Base-by-base conservation (phyloP, 2,888 invertebrate genomes). In the Lamproptera curius region DNA sequence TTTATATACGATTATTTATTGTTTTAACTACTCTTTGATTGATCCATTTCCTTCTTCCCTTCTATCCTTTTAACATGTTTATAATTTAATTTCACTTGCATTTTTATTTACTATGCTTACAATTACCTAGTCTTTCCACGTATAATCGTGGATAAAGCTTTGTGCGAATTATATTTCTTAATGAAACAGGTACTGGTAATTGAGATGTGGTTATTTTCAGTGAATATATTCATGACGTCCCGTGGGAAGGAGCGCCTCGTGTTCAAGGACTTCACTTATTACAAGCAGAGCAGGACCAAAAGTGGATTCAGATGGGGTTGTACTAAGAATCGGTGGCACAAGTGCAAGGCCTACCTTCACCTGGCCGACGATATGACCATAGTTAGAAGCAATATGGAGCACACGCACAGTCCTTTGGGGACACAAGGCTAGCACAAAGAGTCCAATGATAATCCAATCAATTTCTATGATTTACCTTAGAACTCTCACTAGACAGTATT, bases 151-250 rank as follows among this genome's bases (percentile, higher is more conserved):
- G n/a, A n/a, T 23, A 23, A 23, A 23, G 23, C 8, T 4, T 23
- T 23, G 4, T 23, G 23, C 23, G 8, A 23, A 23, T 23, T 6
- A 23, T 23, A 6, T 23, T 8, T 23, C 2, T 28, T 2, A 5
- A 10, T n/a, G 9, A 28, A 28, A 28, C 15, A n/a, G n/a, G 16
- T 4, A 16, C 3, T 16, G 11, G 3, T 38, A 16, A 36, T 16
- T 34, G 13, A 45, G 16, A 43, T 37, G n/a, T 47, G 39, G 47
- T 47, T 4, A n/a, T 26, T 42, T 86, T 86, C 85, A 87, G 86
- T 87, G 57, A 86, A 86, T 62, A 86, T 87, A 71, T 87, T 87
- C 64, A 86, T 86, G 86, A 87, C 86, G 45, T 45, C 77, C 3
- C 70, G 85, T 8, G 87, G 87, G 3, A 87, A 85, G 53, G 86